Conservation (phyloP, 2,113 vertebrate genomes). For the Nestor notabilis region DNA sequence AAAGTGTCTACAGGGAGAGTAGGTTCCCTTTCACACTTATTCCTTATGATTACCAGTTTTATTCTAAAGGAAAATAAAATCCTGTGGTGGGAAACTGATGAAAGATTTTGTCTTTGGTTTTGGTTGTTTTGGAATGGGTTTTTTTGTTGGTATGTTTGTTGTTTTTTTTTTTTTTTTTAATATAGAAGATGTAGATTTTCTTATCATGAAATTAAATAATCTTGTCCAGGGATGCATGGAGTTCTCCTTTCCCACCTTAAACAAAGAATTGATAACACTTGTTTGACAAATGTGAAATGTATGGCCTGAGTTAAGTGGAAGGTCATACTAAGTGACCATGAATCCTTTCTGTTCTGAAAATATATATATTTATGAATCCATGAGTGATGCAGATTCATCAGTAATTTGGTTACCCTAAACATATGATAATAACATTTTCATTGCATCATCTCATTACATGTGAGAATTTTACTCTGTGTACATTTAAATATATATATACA, state of each 20-base stretch:
- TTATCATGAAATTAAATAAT: background rate
- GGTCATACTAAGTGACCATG: background rate
- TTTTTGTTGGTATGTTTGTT: background rate
- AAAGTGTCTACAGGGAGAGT: background rate
- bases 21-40: background rate
- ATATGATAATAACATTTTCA: background rate
- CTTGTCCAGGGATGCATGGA: background rate
- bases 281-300: background rate
- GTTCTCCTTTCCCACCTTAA: background rate
- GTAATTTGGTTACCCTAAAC: background rate
- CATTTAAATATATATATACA: background rate
- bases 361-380: background rate
- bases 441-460: accelerated
- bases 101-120: background rate
- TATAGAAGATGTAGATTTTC: background rate
- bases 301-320: background rate
- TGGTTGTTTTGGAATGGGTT: background rate
- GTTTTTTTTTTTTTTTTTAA: background rate
- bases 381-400: background rate
- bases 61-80: background rate
- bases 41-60: background rate
- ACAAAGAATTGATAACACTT: background rate
- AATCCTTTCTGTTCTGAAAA: background rate
- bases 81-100: background rate
- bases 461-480: background rate